Evolutionary conservation across 2,888 invertebrate species (phyloP).

Genomic region (Isotomurus palustris): DNA sequence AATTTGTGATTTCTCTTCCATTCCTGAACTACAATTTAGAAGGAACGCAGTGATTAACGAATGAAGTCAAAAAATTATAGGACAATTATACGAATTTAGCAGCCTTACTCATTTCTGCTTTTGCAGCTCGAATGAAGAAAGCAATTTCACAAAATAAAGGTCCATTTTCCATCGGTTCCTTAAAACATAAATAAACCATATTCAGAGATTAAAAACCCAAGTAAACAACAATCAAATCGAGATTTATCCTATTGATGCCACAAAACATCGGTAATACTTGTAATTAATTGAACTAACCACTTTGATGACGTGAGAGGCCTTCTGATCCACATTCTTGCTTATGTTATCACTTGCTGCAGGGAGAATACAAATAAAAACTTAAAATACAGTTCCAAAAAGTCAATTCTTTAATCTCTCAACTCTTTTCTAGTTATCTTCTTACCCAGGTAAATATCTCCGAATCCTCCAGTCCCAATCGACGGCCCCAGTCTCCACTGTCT

Average conservation of each 20-base stretch:
- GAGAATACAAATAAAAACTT: not conserved
- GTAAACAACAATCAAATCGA: too few relatives aligned
- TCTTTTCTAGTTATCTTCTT: constrained; percentile 47
- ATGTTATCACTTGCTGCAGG: constrained; percentile 56
- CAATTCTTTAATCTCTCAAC: not conserved
- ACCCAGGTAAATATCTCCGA: constrained; percentile 87
- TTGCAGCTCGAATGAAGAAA: constrained; percentile 84
- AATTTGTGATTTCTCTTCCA: constrained; percentile 65
- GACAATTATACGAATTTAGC: not conserved
- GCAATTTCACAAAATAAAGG: constrained; percentile 97
- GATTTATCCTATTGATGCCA: too few relatives aligned
- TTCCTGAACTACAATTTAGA: constrained; percentile 60
- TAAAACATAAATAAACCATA: too few relatives aligned
- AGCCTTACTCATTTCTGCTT: constrained; percentile 68
- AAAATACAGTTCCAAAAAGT: not conserved
- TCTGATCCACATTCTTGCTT: constrained; percentile 62
- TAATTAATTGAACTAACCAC: constrained; percentile 54
- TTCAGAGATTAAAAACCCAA: too few relatives aligned
- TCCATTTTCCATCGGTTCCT: constrained; percentile 88
- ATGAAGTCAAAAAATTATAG: too few relatives aligned
- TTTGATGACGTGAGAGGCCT: constrained; percentile 77
- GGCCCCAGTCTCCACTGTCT: constrained; percentile 80
- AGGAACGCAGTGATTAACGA: constrained; percentile 2
- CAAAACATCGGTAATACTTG: constrained; percentile 6
- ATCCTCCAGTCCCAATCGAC: constrained; percentile 86